phyloP scores from a whole-genome alignment of 2,888 invertebrate genomes.

The Clunio marinus region DNA sequence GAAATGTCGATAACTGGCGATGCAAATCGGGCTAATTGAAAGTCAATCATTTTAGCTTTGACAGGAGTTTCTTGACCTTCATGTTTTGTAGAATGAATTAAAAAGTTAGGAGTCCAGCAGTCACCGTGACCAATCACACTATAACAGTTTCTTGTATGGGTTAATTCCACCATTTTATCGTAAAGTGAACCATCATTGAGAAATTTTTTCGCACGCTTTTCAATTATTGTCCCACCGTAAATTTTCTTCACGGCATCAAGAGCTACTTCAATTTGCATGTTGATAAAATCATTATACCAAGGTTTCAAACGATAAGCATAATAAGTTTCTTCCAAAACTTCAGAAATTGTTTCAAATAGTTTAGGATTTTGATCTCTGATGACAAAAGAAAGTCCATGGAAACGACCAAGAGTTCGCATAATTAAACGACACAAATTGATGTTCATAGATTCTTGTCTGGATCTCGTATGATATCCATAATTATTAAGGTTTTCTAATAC shows the following conservation, averaged over 20 bases:
- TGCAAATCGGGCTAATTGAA: constrained; percentile 60
- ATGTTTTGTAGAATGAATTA: constrained; percentile 49
- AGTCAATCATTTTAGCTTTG: constrained; percentile 63
- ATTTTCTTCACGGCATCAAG: constrained; percentile 63
- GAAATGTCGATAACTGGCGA: constrained; percentile 58
- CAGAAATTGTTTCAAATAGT: constrained; percentile 51
- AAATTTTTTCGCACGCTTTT: constrained; percentile 56
- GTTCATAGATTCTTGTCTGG: constrained; percentile 54
- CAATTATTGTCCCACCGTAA: constrained; percentile 58
- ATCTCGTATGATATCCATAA: constrained; percentile 52
- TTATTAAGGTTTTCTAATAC: constrained; percentile 56
- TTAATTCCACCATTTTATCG: constrained; percentile 52
- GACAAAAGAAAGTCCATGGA: constrained; percentile 59
- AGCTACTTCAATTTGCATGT: constrained; percentile 54
- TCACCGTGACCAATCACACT: constrained; percentile 68
- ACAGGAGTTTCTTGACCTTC: constrained; percentile 44
- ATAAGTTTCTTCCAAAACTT: constrained; percentile 54
- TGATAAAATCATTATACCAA: constrained; percentile 59
- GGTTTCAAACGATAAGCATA: constrained; percentile 54
- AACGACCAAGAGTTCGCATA: constrained; percentile 56
- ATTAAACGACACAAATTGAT: constrained; percentile 54
- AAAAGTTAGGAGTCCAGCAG: constrained; percentile 71
- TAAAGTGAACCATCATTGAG: constrained; percentile 53
- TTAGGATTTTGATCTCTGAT: constrained; percentile 56
- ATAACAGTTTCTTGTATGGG: constrained; percentile 48